A percentile compares a stretch with the other conserved stretches of the same genome.
phyloP scores from a whole-genome alignment of 2,888 invertebrate species.

The Philopedon plagiatum region DNA sequence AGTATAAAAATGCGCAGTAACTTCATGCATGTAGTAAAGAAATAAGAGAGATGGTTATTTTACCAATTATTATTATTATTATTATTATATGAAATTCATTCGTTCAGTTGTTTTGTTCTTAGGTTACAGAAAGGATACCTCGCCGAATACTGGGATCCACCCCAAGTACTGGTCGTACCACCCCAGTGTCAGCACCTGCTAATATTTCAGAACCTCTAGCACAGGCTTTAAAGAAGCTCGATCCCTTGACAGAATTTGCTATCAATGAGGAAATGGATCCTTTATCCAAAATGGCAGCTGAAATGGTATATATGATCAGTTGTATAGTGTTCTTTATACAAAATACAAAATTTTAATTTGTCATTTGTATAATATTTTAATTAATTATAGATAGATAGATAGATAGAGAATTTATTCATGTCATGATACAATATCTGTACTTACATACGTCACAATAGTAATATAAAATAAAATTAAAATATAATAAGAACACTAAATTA shows the following conservation, averaged over 20 bases:
- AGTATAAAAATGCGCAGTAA: too few relatives aligned
- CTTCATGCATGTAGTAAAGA: too few relatives aligned
- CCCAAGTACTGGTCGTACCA: constrained; percentile 71
- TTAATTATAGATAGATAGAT: too few relatives aligned
- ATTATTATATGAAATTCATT: too few relatives aligned
- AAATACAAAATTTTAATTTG: constrained; percentile 12
- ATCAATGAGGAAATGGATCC: constrained; percentile 75
- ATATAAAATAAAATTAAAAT: too few relatives aligned
- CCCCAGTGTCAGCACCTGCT: constrained; percentile 65
- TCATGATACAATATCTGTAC: too few relatives aligned
- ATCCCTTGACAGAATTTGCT: constrained; percentile 82
- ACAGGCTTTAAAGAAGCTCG: constrained; percentile 77
- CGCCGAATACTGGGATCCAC: constrained; percentile 70
- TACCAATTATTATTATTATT: too few relatives aligned
- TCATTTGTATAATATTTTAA: too few relatives aligned
- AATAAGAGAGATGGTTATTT: too few relatives aligned
- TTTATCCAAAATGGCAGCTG: constrained; percentile 75
- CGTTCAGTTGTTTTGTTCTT: constrained; percentile 44
- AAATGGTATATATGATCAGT: constrained; percentile 64
- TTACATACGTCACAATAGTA: too few relatives aligned
- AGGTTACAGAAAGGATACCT: constrained; percentile 73
- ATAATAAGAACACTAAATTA: too few relatives aligned
- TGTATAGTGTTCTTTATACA: not conserved
- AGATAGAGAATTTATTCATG: too few relatives aligned
- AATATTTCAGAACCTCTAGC: constrained; percentile 72